Percentiles rank a stretch among this genome's conserved stretches.
phyloP scores from a whole-genome alignment of 2,888 invertebrate species.

The Ptilodon capucinus region DNA sequence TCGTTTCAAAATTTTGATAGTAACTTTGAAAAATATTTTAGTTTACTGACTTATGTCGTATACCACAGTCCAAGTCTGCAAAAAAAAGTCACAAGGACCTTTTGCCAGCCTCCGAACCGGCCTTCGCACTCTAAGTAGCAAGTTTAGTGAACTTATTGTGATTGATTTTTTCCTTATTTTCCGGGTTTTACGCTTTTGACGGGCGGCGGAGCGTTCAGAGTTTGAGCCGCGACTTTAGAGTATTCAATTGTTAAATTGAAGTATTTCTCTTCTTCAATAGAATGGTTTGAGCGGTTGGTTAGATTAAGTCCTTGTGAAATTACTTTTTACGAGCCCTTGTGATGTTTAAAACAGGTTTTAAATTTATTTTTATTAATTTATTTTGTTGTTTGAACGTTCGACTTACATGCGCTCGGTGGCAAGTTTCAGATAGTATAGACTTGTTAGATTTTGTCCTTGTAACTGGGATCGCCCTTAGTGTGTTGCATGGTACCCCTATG shows the following conservation, averaged over 20 bases:
- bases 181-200: conserved; percentile 21
- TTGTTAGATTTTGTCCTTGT: no score
- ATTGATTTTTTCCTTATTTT: conserved; percentile 29
- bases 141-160: conserved; percentile 36
- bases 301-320: neutral
- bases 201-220: conserved; percentile 14
- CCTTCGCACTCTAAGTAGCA: conserved; percentile 32
- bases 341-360: no score
- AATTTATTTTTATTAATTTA: no score
- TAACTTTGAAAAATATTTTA: neutral
- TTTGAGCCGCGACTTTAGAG: conserved; percentile 13
- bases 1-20: no score
- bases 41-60: conserved; percentile 6
- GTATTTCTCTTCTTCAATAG: neutral
- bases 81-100: conserved; percentile 24
- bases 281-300: neutral
- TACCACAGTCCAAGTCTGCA: conserved; percentile 4
- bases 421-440: no score
- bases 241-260: neutral
- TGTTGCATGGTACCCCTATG: no score
- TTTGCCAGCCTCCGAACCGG: conserved; percentile 31
- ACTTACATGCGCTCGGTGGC: no score
- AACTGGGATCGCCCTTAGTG: no score
- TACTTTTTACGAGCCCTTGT: neutral
- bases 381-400: no score